Evolutionary conservation across 1,140 invertebrate genomes (phyloP).

Genomic region (Drosophila bocqueti): DNA sequence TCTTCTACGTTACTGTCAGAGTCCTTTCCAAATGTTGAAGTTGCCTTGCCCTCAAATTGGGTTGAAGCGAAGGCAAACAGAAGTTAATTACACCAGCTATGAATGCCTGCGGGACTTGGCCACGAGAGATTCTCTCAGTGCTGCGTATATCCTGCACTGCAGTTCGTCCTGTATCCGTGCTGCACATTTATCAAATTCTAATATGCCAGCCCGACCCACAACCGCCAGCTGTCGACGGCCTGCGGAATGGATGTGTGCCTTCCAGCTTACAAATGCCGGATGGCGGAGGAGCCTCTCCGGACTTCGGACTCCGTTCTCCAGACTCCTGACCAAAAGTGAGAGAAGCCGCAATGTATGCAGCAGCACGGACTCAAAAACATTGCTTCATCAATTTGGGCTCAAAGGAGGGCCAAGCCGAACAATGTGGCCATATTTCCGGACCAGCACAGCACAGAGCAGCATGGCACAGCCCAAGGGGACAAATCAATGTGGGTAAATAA

Average conservation of each 20-base stretch:
- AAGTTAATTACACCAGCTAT: slow-evolving; percentile 8
- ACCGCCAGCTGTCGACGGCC: slow-evolving; percentile 49
- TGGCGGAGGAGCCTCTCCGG: slow-evolving; percentile 7
- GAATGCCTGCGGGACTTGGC: neutral
- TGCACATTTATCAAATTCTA: slow-evolving; percentile 64
- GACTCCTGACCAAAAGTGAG: slow-evolving; percentile 12
- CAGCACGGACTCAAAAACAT: slow-evolving; percentile 31
- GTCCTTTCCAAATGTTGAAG: neutral
- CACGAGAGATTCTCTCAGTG: slow-evolving; percentile 18
- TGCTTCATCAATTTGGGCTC: slow-evolving; percentile 33
- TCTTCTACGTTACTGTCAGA: neutral
- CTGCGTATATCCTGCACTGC: slow-evolving; percentile 13
- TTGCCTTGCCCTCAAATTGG: neutral
- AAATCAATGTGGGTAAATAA: slow-evolving; percentile 46
- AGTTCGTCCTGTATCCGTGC: slow-evolving; percentile 27
- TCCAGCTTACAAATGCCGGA: slow-evolving; percentile 49
- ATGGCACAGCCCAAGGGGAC: slow-evolving; percentile 22
- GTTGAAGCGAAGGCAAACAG: slow-evolving; percentile 14
- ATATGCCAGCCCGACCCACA: slow-evolving; percentile 35
- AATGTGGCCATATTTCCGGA: slow-evolving; percentile 18
- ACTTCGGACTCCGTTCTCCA: neutral
- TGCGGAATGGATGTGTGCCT: slow-evolving; percentile 45
- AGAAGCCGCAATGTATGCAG: slow-evolving; percentile 24
- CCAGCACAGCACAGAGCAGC: neutral
- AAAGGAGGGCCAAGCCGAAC: slow-evolving; percentile 17